These are phyloP conservation scores for Falco novaeseelandiae DNA, from an alignment of 2,797 vertebrate species.

Conservation along the genomic window DNA sequence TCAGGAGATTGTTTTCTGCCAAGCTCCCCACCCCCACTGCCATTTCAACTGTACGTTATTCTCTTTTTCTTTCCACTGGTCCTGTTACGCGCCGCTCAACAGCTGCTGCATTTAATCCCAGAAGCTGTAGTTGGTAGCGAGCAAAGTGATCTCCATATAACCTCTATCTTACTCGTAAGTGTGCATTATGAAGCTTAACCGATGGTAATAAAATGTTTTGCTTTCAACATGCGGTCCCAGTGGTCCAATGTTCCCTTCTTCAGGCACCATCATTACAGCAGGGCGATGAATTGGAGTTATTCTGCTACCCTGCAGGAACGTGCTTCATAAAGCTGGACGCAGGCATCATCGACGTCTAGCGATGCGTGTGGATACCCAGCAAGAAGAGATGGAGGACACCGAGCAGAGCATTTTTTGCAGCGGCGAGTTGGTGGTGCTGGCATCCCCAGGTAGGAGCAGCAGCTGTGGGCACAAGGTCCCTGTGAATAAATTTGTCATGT, in stretches of 20 bases:
- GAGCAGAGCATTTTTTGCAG: neutral
- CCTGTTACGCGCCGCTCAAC: neutral
- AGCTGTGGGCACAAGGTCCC: accelerated
- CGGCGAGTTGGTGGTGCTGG: neutral
- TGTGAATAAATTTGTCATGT: accelerated
- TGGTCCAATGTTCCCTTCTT: conserved; percentile 50
- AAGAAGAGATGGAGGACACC: neutral
- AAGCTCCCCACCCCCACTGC: neutral
- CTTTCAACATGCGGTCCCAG: conserved; percentile 40
- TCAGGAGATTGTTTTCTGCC: neutral
- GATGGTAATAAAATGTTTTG: conserved; percentile 47
- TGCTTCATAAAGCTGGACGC: neutral
- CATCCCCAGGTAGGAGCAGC: neutral
- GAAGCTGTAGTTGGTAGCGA: conserved; percentile 29
- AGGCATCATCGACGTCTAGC: neutral
- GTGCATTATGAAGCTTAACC: conserved; percentile 49
- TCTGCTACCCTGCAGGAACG: neutral
- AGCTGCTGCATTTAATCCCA: conserved; percentile 56
- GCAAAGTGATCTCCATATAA: conserved; percentile 49
- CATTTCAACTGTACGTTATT: neutral
- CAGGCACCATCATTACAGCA: neutral
- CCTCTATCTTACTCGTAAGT: conserved; percentile 7
- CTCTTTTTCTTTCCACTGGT: neutral
- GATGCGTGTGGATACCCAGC: accelerated
- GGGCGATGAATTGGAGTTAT: neutral